These are phyloP conservation scores for Bicyclus anynana DNA, from an alignment of 1,140 invertebrate species.

Conservation along the genomic window DNA sequence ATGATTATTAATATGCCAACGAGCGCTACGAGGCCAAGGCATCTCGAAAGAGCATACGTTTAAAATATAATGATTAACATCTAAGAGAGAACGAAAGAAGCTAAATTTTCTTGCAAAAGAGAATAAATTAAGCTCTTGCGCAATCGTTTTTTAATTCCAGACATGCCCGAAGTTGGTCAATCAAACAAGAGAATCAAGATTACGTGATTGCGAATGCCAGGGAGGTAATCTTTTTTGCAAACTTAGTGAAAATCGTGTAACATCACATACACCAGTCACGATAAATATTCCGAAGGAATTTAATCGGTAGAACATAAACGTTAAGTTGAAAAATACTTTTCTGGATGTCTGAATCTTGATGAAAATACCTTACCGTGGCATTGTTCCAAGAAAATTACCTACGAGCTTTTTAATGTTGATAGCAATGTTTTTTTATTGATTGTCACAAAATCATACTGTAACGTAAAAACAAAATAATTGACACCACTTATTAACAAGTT, in stretches of 20 bases:
- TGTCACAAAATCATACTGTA: too few species aligned
- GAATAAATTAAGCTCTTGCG: not conserved
- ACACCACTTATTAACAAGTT: too few species aligned
- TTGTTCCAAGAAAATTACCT: constrained; percentile 8
- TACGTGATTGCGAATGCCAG: constrained; percentile 23
- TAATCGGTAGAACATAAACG: constrained; percentile 15
- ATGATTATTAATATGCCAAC: too few species aligned
- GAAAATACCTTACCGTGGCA: constrained; percentile 9
- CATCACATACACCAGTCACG: constrained; percentile 22
- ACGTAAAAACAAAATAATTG: too few species aligned
- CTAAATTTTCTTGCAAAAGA: constrained; percentile 4
- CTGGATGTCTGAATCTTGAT: constrained; percentile 6
- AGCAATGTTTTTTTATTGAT: too few species aligned
- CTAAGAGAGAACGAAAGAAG: not conserved
- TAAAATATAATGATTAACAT: not conserved
- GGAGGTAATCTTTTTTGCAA: constrained; percentile 13
- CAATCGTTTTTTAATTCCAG: constrained; percentile 9
- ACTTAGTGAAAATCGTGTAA: constrained; percentile 25
- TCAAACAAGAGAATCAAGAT: constrained; percentile 24
- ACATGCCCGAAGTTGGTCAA: constrained; percentile 19
- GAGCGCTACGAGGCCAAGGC: too few species aligned
- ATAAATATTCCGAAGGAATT: constrained; percentile 25
- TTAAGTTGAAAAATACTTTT: constrained; percentile 15
- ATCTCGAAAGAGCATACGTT: not conserved
- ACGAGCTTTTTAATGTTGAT: not conserved